These are phyloP conservation scores for Remorina albescens DNA, from an alignment of 2,797 vertebrate genomes.

Conservation along the genomic window DNA sequence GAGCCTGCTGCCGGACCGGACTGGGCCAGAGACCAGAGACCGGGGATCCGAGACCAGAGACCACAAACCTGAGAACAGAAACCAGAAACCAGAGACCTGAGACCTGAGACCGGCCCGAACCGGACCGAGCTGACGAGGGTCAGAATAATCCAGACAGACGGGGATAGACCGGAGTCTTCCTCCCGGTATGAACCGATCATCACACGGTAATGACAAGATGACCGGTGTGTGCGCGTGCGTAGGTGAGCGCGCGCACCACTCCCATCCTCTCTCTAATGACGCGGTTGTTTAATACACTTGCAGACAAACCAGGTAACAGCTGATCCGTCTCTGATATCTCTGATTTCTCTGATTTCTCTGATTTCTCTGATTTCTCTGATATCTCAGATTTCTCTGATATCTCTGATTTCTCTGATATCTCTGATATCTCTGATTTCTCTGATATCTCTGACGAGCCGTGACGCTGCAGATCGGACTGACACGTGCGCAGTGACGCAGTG, in stretches of 20 bases:
- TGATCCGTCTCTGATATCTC: too few species aligned
- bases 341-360: too few species aligned
- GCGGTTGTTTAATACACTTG: conserved; percentile 17
- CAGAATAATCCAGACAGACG: not conserved
- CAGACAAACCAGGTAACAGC: conserved; percentile 32
- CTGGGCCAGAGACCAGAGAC: too few species aligned
- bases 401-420: too few species aligned
- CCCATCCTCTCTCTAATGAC: conserved; percentile 28
- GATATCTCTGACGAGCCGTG: not conserved
- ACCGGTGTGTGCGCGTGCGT: not conserved
- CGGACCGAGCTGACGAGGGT: not conserved
- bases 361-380: too few species aligned
- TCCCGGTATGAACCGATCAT: conserved; percentile 38
- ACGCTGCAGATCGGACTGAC: not conserved
- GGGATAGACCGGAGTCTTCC: conserved; percentile 32
- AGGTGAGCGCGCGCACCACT: conserved; percentile 22
- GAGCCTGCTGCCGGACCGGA: not conserved
- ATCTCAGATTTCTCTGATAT: too few species aligned
- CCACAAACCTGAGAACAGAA: too few species aligned
- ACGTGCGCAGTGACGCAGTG: not conserved
- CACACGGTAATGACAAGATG: not conserved
- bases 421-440: too few species aligned
- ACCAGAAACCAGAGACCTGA: too few species aligned
- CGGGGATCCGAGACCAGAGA: too few species aligned
- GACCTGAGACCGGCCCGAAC: too few species aligned